Conservation (phyloP, 92 coral and sea anemone species). For the Pocillopora grandis region DNA sequence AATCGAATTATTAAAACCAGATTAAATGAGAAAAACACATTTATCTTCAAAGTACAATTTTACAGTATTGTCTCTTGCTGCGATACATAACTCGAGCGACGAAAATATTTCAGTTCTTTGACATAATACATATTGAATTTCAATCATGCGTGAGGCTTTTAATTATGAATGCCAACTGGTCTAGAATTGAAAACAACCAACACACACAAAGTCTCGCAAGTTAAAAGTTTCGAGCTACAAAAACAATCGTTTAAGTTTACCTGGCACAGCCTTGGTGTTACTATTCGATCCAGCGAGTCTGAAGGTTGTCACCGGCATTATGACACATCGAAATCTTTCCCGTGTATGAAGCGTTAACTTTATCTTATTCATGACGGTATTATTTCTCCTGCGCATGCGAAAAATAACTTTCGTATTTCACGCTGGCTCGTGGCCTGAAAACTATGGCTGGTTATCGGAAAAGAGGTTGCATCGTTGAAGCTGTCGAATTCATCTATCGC, state of each 20-base stretch:
- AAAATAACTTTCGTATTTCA: constrained; percentile 14
- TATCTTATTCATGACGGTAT: background rate
- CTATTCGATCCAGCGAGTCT: constrained; percentile 1
- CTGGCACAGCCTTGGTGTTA: background rate
- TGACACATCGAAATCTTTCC: constrained; percentile 1
- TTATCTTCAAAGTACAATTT: too few species aligned
- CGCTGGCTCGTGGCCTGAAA: background rate
- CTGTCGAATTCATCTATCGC: background rate
- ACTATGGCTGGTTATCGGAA: background rate
- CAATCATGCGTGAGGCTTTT: constrained; percentile 61
- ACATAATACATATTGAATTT: constrained; percentile 50
- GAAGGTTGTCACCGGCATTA: background rate
- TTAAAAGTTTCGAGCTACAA: constrained; percentile 12
- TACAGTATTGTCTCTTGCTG: background rate
- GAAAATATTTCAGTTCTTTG: constrained; percentile 20
- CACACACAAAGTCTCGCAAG: constrained; percentile 12
- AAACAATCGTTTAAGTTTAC: constrained; percentile 10
- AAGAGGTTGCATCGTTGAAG: background rate
- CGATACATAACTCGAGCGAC: too few species aligned
- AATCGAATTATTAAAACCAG: too few species aligned
- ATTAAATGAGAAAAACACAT: too few species aligned
- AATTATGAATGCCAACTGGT: constrained; percentile 43
- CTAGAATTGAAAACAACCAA: constrained; percentile 35
- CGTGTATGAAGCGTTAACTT: constrained; percentile 10
- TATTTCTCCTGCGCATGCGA: constrained; percentile 45